Evolutionary conservation across 37 sponge, comb jelly and placozoan genomes (phyloP).

Genomic region (Cliona cf. orientalis): DNA sequence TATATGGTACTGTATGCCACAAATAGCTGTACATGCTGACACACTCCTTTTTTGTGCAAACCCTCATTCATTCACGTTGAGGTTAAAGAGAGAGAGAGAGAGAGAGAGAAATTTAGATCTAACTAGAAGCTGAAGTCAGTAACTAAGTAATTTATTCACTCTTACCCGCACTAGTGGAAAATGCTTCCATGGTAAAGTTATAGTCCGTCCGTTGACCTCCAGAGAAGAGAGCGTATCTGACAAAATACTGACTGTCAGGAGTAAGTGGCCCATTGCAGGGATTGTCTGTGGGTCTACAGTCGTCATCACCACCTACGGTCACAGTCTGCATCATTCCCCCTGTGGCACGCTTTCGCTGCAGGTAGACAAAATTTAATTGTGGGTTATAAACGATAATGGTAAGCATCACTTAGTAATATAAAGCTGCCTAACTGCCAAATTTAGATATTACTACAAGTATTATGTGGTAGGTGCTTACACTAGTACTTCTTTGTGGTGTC

Average conservation of each 20-base stretch:
- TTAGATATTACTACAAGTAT: too few species aligned
- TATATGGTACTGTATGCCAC: too few species aligned
- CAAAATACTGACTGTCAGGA: slow-evolving; percentile 34
- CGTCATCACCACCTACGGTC: slow-evolving; percentile 4
- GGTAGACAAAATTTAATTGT: too few species aligned
- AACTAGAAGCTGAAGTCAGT: background rate
- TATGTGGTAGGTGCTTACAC: too few species aligned
- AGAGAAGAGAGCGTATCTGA: slow-evolving; percentile 36
- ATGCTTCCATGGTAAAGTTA: background rate
- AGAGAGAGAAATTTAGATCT: too few species aligned
- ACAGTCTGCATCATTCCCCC: background rate
- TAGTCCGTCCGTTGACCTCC: slow-evolving; percentile 31
- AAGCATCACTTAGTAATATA: too few species aligned
- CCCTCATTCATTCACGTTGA: too few species aligned
- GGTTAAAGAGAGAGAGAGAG: too few species aligned
- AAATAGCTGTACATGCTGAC: too few species aligned
- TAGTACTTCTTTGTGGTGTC: background rate
- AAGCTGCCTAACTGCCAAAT: too few species aligned
- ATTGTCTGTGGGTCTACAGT: slow-evolving; percentile 23
- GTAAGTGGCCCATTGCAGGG: slow-evolving; percentile 69
- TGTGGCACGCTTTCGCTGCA: slow-evolving; percentile 3
- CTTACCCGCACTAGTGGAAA: background rate
- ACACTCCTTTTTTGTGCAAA: too few species aligned
- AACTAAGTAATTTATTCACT: background rate
- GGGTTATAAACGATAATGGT: too few species aligned